Evolutionary conservation across 1,140 invertebrate genomes (phyloP), one percentile per base, ranked within the genome.

Genomic region (Pseudoatta argentina): DNA sequence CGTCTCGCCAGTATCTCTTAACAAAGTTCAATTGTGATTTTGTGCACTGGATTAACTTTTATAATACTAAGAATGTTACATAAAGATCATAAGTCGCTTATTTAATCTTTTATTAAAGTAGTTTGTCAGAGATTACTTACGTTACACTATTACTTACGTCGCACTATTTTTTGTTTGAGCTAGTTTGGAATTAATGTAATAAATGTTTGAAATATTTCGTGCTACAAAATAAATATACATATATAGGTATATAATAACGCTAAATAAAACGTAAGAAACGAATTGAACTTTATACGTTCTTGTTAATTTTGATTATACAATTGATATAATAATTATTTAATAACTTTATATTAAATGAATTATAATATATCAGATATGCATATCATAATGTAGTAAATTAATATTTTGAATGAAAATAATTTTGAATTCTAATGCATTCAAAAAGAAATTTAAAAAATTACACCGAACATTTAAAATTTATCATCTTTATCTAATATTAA

Each of bases 21-120:
- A 63, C 48, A 63, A 77, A 63, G 34, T 21, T 77, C 75, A 48
- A 77, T 77, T 64, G 18, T 12, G 16, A 77, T 48, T 77, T 77
- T 3, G 3, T 39, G 24, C 10, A 34, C 27, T 21, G 30, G 51
- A 24, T 57, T 73, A 73, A 53, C 71, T 30, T 55, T 30, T 53
- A n/a, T n/a, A n/a, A n/a, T n/a, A 55, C 7, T 30, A 55, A 73
- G 71, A 3, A 34, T 77, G 5, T 64, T 48, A 44, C 24, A 44
- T 24, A 44, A 61, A 39, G 14, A 44, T 75, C 6, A 18, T 27
- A 63, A 63, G 5, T 48, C 18, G 21, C 5, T n/a, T 77, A 64
- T 77, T 77, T 48, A 64, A 34, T 39, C 4, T 44, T 21, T 30
- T 44, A n/a, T 63, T 64, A 27, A 61, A 61, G 7, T n/a, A 24